phyloP scores from a whole-genome alignment of 2,113 vertebrate genomes.

The Semicossyphus pulcher region DNA sequence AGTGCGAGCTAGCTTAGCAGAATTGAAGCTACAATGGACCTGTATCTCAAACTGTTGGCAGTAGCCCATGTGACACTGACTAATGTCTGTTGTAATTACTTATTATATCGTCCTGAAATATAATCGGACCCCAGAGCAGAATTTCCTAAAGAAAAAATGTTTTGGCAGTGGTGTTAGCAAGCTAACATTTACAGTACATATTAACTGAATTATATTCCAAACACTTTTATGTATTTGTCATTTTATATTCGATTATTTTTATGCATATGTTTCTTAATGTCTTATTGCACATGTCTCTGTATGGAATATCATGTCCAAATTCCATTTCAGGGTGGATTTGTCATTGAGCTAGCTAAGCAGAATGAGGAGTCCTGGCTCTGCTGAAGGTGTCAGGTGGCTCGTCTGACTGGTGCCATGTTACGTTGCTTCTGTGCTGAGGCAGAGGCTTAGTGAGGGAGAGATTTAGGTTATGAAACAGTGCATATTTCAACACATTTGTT shows the following conservation, averaged over 20 bases:
- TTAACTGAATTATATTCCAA: too few relatives aligned
- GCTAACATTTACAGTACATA: too few relatives aligned
- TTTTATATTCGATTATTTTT: neutral
- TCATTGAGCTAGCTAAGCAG: constrained; percentile 9
- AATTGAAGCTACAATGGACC: too few relatives aligned
- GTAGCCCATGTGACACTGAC: too few relatives aligned
- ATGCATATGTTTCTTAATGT: neutral
- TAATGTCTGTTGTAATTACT: too few relatives aligned
- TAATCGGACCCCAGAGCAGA: too few relatives aligned
- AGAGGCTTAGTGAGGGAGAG: constrained; percentile 12
- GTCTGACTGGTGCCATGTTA: constrained; percentile 33
- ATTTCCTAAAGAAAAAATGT: too few relatives aligned
- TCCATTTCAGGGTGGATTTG: constrained; percentile 16
- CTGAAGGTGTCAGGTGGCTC: constrained; percentile 28
- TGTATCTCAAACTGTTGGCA: too few relatives aligned
- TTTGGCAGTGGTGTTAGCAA: too few relatives aligned
- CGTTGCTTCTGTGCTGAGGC: neutral
- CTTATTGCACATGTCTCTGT: neutral
- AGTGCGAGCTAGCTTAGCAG: too few relatives aligned
- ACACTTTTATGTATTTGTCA: too few relatives aligned
- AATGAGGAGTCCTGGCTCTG: constrained; percentile 24
- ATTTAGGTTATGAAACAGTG: constrained; percentile 24
- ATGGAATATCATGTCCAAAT: neutral
- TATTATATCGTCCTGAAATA: too few relatives aligned
- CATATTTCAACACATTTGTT: constrained; percentile 29